phyloP scores from a whole-genome alignment of 2,797 vertebrate species.

The Tadarida brasiliensis region DNA sequence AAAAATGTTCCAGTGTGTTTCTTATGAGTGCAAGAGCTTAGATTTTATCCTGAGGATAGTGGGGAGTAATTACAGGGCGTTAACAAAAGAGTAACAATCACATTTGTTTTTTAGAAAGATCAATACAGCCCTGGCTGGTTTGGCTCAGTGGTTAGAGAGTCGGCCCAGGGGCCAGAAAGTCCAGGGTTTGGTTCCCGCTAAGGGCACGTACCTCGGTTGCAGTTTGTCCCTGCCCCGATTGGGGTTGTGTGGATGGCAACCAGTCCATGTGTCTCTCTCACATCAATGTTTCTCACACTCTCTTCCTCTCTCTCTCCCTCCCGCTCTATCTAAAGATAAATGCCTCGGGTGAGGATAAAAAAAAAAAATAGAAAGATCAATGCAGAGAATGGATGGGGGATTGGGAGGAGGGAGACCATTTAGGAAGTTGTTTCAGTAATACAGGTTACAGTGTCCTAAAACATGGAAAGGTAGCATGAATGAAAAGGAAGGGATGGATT shows the following conservation, averaged over 20 bases:
- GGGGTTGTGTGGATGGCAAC: too few relatives aligned
- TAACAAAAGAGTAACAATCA: not conserved
- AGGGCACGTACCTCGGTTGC: too few relatives aligned
- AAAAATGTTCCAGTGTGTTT: not conserved
- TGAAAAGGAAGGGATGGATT: not conserved
- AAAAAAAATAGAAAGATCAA: slow-evolving; percentile 5
- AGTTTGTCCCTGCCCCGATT: too few relatives aligned
- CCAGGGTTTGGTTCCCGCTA: too few relatives aligned
- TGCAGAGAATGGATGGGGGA: not conserved
- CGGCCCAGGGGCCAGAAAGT: too few relatives aligned
- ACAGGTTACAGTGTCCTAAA: not conserved
- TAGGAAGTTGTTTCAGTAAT: slow-evolving; percentile 6
- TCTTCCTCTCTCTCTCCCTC: too few relatives aligned
- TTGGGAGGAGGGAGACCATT: slow-evolving; percentile 20
- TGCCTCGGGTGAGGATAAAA: too few relatives aligned
- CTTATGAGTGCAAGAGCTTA: not conserved
- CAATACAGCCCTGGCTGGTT: too few relatives aligned
- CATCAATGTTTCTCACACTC: too few relatives aligned
- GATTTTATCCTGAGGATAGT: not conserved
- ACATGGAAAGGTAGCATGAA: not conserved
- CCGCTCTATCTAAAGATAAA: too few relatives aligned
- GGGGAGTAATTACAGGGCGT: not conserved
- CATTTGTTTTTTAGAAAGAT: slow-evolving; percentile 33
- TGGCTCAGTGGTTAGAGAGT: too few relatives aligned
- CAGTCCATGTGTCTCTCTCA: too few relatives aligned